Evolutionary conservation across 2,797 vertebrate genomes (phyloP), one percentile per base, ranked within the genome.

Genomic region (Nyctalus aviator): DNA sequence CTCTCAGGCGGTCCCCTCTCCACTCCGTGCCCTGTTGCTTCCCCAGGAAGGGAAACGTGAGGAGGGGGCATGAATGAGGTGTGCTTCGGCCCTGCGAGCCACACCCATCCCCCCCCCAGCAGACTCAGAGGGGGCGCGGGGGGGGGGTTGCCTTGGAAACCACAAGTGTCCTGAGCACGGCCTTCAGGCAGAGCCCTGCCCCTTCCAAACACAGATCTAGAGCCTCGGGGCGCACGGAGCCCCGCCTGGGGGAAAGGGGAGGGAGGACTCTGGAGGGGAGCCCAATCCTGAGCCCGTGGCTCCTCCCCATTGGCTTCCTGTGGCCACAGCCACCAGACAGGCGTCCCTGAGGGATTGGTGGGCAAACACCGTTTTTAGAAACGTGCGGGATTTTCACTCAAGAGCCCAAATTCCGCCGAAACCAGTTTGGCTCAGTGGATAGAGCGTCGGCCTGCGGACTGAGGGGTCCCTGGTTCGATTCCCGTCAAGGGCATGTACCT

Each of bases 71-170:
- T 8, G 50, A 93, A 0, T 8, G 50, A 93, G 84, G 84, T 79
- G 25, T 62, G 79, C 48, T 55, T 2, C 11, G 79, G 15, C 66
- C 46, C 93, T 71, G 64, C 37, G 23, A 86, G 71, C 96, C 95
- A 94, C 96, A 96, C 96, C 96, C 96, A 92, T 96, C 55, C 75
- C 13, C 71, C 4, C 2, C 88, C 6, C 2, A 76, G 72, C 15
- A 7, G 41, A 23, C 15, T 3, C 0, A 8, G 27, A 8, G 30
- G 18, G 84, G 44, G 13, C 15, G 8, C 41, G 9, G 14, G 9
- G 53, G 30, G 37, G n/a, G 25, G 12, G 84, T 96, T 95, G 81
- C 73, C 87, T 30, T 83, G 87, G 84, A 75, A 88, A 91, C 75
- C 59, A 62, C 76, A 25, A 7, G 72, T 27, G 44, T 81, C 48